Base-by-base conservation (phyloP, 2,888 invertebrate species). In the Dinocampus coccinellae region DNA sequence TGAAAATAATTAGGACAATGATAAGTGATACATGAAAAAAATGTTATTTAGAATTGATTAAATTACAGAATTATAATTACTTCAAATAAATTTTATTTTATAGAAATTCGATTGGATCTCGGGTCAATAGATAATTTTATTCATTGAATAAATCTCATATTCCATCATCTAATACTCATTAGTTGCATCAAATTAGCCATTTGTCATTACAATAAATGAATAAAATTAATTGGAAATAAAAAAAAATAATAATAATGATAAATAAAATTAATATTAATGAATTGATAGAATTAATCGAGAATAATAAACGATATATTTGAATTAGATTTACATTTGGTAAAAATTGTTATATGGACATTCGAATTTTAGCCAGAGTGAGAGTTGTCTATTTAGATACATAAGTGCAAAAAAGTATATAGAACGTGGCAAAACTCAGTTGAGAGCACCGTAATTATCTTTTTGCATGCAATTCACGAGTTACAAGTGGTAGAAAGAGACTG, bases 361-460 rank as follows among this genome's bases (percentile, higher is more conserved):
- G 16, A 16, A 26, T 24, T 55, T 7, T 24, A 24, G 10, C 29
- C 13, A 55, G 24, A 26, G 26, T 10, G 24, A 29, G 3, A 3
- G n/a, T 55, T 9, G 47, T 16, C 47, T 47, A 3, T 0, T 47
- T 47, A 16, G 9, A 16, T 47, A 9, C 16, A 16, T 3, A 7
- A 47, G 47, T 47, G 47, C 16, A 47, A n/a, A 47, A 16, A 13
- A 26, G 26, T 7, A 26, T 55, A 55, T 24, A 57, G 24, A n/a
- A 29, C 57, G 26, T 26, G 26, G 57, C 7, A 9, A 57, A 57
- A 20, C 16, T 33, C 16, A 39, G 39, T 62, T 36, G 20, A 22
- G 11, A 34, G 62, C 55, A 57, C 64, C 4, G n/a, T 83, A 84
- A 85, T 85, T 84, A 84, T 83, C 84, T 84, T 84, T 84, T 83